phyloP scores from a whole-genome alignment of 2,888 invertebrate species.

The Campoplex capitator region DNA sequence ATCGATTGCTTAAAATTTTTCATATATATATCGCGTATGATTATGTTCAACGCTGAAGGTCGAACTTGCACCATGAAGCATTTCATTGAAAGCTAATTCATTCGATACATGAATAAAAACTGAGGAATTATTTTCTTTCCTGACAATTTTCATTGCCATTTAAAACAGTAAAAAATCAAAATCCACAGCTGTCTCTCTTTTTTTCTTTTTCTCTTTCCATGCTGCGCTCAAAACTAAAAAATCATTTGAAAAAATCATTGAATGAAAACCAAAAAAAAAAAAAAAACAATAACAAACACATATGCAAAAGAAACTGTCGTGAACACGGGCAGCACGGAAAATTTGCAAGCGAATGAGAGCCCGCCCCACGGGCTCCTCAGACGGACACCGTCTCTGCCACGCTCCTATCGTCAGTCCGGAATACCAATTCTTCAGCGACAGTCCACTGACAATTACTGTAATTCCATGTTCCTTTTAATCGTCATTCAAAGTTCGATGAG shows the following conservation, averaged over 20 bases:
- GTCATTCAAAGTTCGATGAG: slow-evolving; percentile 12
- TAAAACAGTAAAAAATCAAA: neutral
- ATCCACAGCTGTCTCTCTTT: slow-evolving; percentile 41
- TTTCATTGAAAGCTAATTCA: neutral
- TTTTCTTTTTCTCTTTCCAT: slow-evolving; percentile 78
- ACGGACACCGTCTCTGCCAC: slow-evolving; percentile 87
- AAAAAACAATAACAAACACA: slow-evolving; percentile 28
- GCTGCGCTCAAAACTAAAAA: slow-evolving; percentile 78
- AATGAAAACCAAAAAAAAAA: slow-evolving; percentile 30
- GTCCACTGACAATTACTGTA: slow-evolving; percentile 83
- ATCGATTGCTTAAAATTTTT: neutral
- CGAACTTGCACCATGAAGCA: neutral
- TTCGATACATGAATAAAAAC: neutral
- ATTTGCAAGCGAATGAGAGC: slow-evolving; percentile 85
- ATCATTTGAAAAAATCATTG: slow-evolving; percentile 65
- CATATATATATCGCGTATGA: neutral
- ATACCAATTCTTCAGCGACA: slow-evolving; percentile 86
- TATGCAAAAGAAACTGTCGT: slow-evolving; percentile 70
- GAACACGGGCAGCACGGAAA: slow-evolving; percentile 87
- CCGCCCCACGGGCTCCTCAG: slow-evolving; percentile 85
- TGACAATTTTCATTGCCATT: neutral
- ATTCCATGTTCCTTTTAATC: slow-evolving; percentile 71
- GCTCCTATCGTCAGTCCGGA: slow-evolving; percentile 87
- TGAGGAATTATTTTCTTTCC: neutral
- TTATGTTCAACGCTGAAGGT: neutral